Percentiles rank a stretch among this genome's conserved stretches.
These are phyloP conservation scores for Phyllotreta striolata DNA, from an alignment of 2,888 invertebrate species.

Conservation along the genomic window DNA sequence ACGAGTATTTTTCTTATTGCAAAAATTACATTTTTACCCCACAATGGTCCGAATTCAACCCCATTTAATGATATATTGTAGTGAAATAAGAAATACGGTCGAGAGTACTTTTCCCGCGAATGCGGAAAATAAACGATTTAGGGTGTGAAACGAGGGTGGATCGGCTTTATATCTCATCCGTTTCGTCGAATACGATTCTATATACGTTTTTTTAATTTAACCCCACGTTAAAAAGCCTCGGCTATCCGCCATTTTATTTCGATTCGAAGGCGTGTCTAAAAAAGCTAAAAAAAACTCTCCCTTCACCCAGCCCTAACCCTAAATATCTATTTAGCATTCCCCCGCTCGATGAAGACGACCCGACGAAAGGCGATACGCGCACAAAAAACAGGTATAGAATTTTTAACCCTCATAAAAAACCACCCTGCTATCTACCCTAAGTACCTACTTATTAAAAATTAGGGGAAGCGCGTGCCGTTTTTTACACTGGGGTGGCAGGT, in stretches of 20 bases:
- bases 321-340: slow-evolving; percentile 36
- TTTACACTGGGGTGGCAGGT: slow-evolving; percentile 29
- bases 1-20: slow-evolving; percentile 43
- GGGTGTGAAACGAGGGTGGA: slow-evolving; percentile 43
- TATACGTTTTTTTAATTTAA: too few relatives aligned
- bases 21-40: slow-evolving; percentile 45
- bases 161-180: too few relatives aligned
- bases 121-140: slow-evolving; percentile 49
- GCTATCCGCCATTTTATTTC: slow-evolving; percentile 31
- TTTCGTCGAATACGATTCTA: too few relatives aligned
- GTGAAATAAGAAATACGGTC: slow-evolving; percentile 47
- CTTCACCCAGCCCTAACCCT: slow-evolving; percentile 34
- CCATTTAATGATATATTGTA: slow-evolving; percentile 47
- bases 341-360: slow-evolving; percentile 13
- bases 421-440: slow-evolving; percentile 14
- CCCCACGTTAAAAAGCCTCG: slow-evolving; percentile 1
- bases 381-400: slow-evolving; percentile 32
- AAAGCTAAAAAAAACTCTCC: slow-evolving; percentile 38
- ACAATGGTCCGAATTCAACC: slow-evolving; percentile 36
- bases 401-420: slow-evolving; percentile 26
- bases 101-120: slow-evolving; percentile 44
- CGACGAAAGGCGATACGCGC: slow-evolving; percentile 34
- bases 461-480: slow-evolving; percentile 31
- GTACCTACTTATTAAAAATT: slow-evolving; percentile 21
- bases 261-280: slow-evolving; percentile 38